These are phyloP conservation scores for Drosophila affinis DNA, from an alignment of 2,888 invertebrate species.

Conservation along the genomic window DNA sequence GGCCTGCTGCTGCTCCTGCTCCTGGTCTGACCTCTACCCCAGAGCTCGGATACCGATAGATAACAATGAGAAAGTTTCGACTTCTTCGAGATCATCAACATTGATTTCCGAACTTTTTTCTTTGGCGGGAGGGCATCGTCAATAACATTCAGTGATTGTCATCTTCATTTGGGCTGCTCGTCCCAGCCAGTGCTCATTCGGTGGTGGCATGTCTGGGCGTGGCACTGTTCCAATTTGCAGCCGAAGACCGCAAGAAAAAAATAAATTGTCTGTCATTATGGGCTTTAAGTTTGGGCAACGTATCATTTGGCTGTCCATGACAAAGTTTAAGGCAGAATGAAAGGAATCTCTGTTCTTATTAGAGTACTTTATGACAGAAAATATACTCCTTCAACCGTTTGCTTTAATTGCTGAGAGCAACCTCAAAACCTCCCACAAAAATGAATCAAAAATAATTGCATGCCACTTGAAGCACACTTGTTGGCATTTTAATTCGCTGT, in stretches of 20 bases:
- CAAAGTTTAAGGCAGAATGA: slow-evolving; percentile 15
- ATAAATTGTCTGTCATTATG: slow-evolving; percentile 74
- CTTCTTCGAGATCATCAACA: slow-evolving; percentile 71
- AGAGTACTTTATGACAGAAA: neutral
- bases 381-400: neutral
- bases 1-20: neutral
- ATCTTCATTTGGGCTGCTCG: slow-evolving; percentile 27
- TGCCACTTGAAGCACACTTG: neutral
- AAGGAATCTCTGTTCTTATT: slow-evolving; percentile 17
- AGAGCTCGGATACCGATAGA: slow-evolving; percentile 16
- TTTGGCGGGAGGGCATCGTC: slow-evolving; percentile 47
- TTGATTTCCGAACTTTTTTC: slow-evolving; percentile 67
- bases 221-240: slow-evolving; percentile 46
- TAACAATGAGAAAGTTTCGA: slow-evolving; percentile 58
- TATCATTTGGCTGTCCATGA: slow-evolving; percentile 31
- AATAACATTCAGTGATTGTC: slow-evolving; percentile 52
- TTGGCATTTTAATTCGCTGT: neutral
- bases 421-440: neutral
- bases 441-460: slow-evolving; percentile 11
- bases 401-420: too few relatives aligned
- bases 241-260: slow-evolving; percentile 28
- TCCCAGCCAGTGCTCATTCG: slow-evolving; percentile 31
- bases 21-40: slow-evolving; percentile 5
- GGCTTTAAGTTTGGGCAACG: slow-evolving; percentile 55
- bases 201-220: slow-evolving; percentile 21